phyloP scores from a whole-genome alignment of 2,797 vertebrate species.

The Galagoides demidoff region DNA sequence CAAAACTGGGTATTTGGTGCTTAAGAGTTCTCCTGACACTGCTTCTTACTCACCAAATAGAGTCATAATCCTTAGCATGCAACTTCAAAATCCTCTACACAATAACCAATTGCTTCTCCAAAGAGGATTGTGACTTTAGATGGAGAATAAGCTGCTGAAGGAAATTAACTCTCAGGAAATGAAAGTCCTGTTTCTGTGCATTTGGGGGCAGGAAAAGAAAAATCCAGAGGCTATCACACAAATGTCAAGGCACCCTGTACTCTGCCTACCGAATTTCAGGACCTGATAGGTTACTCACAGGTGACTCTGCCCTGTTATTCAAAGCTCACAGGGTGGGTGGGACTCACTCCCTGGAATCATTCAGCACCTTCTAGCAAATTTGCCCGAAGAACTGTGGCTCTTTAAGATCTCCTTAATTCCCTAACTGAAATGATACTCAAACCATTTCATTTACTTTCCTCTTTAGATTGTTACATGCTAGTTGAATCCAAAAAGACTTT shows the following conservation, averaged over 20 bases:
- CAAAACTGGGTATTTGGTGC: slow-evolving; percentile 62
- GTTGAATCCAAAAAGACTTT: slow-evolving; percentile 17
- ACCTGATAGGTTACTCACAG: neutral
- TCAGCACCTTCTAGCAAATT: neutral
- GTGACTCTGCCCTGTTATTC: neutral
- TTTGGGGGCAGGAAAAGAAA: slow-evolving; percentile 58
- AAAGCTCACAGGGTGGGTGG: neutral
- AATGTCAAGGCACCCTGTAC: slow-evolving; percentile 54
- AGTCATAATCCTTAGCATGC: slow-evolving; percentile 79
- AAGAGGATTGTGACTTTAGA: slow-evolving; percentile 79
- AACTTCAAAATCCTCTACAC: slow-evolving; percentile 80
- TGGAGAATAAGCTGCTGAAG: slow-evolving; percentile 77
- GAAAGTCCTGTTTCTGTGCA: slow-evolving; percentile 72
- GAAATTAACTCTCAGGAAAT: slow-evolving; percentile 81
- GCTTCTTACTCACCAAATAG: slow-evolving; percentile 74
- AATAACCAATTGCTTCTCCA: slow-evolving; percentile 79
- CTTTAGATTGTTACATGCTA: slow-evolving; percentile 2
- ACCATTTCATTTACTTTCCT: neutral
- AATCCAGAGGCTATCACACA: slow-evolving; percentile 29
- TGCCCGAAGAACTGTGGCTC: neutral
- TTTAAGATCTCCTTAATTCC: slow-evolving; percentile 25
- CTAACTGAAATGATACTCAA: neutral
- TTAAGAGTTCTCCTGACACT: slow-evolving; percentile 74
- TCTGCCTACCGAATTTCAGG: neutral
- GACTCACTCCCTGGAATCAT: neutral